phyloP scores from a whole-genome alignment of 2,113 vertebrate genomes.

The Ariopsis seemanni region DNA sequence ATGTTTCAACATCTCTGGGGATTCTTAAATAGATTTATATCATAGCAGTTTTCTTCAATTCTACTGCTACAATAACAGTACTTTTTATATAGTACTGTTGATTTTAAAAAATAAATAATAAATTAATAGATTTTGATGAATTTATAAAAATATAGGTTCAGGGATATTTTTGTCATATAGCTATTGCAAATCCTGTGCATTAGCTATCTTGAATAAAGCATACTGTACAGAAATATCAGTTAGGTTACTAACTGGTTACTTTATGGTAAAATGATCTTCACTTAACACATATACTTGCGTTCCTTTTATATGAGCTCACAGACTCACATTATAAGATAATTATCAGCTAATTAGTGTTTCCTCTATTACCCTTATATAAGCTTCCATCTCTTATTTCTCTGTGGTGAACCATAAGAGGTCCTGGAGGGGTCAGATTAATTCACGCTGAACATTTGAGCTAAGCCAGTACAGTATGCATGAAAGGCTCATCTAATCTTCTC shows the following conservation, averaged over 20 bases:
- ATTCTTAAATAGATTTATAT: background rate
- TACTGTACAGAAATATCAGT: background rate
- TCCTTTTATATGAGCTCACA: background rate
- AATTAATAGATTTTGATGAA: background rate
- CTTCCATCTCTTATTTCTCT: slow-evolving; percentile 34
- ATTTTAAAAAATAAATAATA: background rate
- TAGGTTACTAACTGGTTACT: background rate
- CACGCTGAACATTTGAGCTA: slow-evolving; percentile 2
- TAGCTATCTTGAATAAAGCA: background rate
- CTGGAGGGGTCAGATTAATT: background rate
- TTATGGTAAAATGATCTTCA: background rate
- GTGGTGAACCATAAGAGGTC: slow-evolving; percentile 21
- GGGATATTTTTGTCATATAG: background rate
- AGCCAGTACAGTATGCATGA: slow-evolving; percentile 10
- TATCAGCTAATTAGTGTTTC: slow-evolving; percentile 26
- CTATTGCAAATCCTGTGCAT: background rate
- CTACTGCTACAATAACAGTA: background rate
- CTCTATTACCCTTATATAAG: slow-evolving; percentile 34
- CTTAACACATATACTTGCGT: background rate
- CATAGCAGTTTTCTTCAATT: background rate
- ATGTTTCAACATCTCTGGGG: slow-evolving; percentile 2
- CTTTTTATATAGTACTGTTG: background rate
- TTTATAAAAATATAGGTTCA: background rate
- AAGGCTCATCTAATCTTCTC: slow-evolving; percentile 2
- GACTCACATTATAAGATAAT: background rate